Conservation (phyloP, 2,113 vertebrate species). For the Nannobrachium achirus region DNA sequence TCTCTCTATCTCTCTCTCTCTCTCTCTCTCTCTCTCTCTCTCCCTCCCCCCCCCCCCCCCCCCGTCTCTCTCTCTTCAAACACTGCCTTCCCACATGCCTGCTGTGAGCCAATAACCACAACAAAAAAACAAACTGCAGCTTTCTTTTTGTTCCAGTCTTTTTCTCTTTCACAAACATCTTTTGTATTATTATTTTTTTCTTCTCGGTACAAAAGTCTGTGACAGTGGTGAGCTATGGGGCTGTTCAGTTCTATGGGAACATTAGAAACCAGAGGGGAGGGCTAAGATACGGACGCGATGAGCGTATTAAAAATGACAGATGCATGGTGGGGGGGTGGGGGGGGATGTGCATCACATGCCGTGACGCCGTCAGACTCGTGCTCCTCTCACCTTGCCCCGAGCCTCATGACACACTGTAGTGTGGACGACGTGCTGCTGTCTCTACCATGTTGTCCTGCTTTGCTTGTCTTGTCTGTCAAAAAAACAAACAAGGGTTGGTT, state of each 20-base stretch:
- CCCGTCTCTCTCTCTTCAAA: no score
- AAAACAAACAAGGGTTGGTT: not conserved
- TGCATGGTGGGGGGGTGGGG: constrained; percentile 30
- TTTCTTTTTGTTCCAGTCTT: constrained; percentile 30
- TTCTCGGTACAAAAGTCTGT: no score
- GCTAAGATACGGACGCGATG: no score
- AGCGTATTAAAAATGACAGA: no score
- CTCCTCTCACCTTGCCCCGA: constrained; percentile 39
- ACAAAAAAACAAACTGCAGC: constrained; percentile 12
- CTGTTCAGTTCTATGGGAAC: not conserved
- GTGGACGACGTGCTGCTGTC: constrained; percentile 20
- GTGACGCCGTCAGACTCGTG: constrained; percentile 34
- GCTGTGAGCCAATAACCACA: constrained; percentile 26
- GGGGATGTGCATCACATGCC: constrained; percentile 39
- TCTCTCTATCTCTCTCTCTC: no score
- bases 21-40: not conserved
- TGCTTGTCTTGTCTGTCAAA: constrained; percentile 44
- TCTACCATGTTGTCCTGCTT: constrained; percentile 28
- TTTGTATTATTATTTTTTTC: no score
- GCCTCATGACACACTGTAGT: constrained; percentile 5
- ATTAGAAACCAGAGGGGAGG: not conserved
- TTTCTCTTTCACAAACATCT: constrained; percentile 1
- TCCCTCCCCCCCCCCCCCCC: no score
- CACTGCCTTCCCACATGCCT: constrained; percentile 26
- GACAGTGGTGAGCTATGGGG: no score